Conservation (phyloP, 2,888 invertebrate species). For the Marasmarcha lunaedactyla region DNA sequence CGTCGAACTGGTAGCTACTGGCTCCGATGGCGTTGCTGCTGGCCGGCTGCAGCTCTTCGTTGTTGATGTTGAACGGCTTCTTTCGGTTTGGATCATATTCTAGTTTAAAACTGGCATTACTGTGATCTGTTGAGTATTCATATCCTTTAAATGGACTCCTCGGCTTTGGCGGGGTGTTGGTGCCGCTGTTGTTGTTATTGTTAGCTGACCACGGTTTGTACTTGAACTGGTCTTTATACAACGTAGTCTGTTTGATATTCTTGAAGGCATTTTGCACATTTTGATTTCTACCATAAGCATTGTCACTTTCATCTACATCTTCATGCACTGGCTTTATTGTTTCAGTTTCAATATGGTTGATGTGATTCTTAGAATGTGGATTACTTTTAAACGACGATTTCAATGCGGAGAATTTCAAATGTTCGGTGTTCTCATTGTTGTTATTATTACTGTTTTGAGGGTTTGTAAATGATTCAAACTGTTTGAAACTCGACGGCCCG, state of each 20-base stretch:
- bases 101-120: conserved; percentile 41
- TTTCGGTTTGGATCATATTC: conserved; percentile 31
- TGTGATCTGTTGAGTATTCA: conserved; percentile 44
- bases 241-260: conserved; percentile 21
- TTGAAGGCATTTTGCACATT: conserved; percentile 23
- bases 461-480: conserved; percentile 22
- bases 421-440: background rate
- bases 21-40: conserved; percentile 42
- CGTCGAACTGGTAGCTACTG: conserved; percentile 33
- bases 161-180: conserved; percentile 22
- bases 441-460: conserved; percentile 20
- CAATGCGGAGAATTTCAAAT: too few species aligned
- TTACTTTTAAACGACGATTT: too few species aligned
- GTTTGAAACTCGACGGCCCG: conserved; percentile 18
- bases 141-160: conserved; percentile 40
- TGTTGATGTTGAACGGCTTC: conserved; percentile 28
- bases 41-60: conserved; percentile 42
- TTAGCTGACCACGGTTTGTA: conserved; percentile 29
- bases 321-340: conserved; percentile 21
- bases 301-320: conserved; percentile 17
- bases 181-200: conserved; percentile 23
- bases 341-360: conserved; percentile 19
- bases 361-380: background rate
- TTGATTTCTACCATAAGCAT: conserved; percentile 20
- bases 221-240: conserved; percentile 41